A percentile compares a stretch with the other conserved stretches of the same genome.
Evolutionary conservation across 2,113 vertebrate genomes (phyloP).

Genomic region (Camelus dromedarius): DNA sequence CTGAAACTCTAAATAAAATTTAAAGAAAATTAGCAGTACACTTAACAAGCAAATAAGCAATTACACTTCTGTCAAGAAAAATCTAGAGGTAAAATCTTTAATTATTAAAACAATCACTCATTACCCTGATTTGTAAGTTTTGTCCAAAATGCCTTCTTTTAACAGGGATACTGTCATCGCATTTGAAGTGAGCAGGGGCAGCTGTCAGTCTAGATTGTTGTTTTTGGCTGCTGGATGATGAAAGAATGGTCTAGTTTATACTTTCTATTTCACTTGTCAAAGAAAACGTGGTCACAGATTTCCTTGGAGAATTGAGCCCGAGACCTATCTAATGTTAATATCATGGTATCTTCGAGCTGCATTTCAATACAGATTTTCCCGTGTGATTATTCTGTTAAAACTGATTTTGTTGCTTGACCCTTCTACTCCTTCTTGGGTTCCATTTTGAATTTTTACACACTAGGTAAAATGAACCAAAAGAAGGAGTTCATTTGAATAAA

Average conservation of each 20-base stretch:
- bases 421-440: background rate
- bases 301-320: background rate
- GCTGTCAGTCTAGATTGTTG: background rate
- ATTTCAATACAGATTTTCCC: background rate
- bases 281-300: background rate
- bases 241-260: background rate
- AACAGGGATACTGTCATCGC: background rate
- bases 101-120: slow-evolving; percentile 30
- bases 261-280: background rate
- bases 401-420: background rate
- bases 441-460: slow-evolving; percentile 24
- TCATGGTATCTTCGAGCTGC: background rate
- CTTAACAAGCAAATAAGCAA: slow-evolving; percentile 22
- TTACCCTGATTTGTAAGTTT: slow-evolving; percentile 9
- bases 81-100: background rate
- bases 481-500: slow-evolving; percentile 56
- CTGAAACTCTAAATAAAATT: slow-evolving; percentile 21
- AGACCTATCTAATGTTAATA: background rate
- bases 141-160: background rate
- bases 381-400: background rate
- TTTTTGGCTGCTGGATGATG: background rate
- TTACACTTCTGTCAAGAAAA: background rate
- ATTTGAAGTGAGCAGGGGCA: slow-evolving; percentile 25
- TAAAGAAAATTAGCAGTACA: background rate
- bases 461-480: background rate